A percentile compares a stretch with the other conserved stretches of the same genome.
Conservation (phyloP, 2,888 invertebrate species). For the Temnothorax rugatulus region DNA sequence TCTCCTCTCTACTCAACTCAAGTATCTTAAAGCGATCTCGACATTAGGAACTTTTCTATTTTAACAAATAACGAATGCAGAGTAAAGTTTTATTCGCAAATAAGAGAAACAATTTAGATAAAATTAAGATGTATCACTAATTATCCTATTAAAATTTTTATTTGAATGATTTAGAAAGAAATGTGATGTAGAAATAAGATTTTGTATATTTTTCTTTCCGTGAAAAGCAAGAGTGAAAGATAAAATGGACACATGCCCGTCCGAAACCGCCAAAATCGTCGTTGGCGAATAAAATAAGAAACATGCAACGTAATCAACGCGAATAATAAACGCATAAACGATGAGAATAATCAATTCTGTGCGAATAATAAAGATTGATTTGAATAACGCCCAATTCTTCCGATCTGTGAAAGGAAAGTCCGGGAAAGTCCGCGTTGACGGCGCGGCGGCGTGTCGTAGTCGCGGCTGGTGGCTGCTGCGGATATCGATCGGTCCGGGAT, state of each 20-base stretch:
- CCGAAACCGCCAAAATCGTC: neutral
- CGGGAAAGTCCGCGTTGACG: constrained; percentile 52
- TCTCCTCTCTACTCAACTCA: neutral
- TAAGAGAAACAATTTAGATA: neutral
- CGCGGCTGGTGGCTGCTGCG: constrained; percentile 70
- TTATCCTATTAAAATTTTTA: neutral
- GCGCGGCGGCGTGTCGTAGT: constrained; percentile 56
- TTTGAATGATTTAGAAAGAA: neutral
- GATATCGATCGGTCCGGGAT: constrained; percentile 82
- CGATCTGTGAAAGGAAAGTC: constrained; percentile 38
- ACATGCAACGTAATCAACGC: neutral
- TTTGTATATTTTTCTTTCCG: neutral
- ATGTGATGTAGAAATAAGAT: neutral
- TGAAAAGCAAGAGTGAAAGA: neutral
- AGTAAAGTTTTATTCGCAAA: neutral
- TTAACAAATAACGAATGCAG: neutral
- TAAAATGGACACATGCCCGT: neutral
- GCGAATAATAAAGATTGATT: neutral
- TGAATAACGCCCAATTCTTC: neutral
- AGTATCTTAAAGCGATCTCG: neutral
- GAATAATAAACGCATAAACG: neutral
- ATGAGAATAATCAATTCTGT: neutral
- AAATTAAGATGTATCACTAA: neutral
- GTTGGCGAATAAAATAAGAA: neutral
- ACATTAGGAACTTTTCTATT: neutral